These are phyloP conservation scores for Scatophagus argus DNA, from an alignment of 2,113 vertebrate species.

Conservation along the genomic window DNA sequence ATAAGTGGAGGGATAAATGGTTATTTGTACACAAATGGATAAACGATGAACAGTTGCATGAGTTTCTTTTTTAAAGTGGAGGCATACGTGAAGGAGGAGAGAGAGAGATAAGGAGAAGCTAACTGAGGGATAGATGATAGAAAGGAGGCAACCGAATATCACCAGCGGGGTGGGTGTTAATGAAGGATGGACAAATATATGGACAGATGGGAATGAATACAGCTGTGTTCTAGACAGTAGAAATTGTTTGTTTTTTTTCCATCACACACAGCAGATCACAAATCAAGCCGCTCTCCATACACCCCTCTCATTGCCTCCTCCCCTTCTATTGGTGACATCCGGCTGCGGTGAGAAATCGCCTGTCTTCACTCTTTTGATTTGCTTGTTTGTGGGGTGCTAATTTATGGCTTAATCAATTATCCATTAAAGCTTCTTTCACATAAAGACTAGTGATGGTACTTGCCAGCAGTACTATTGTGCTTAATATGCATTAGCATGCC, in stretches of 20 bases:
- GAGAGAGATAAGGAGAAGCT: background rate
- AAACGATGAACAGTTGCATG: background rate
- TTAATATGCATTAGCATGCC: constrained; percentile 76
- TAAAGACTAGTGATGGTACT: constrained; percentile 70
- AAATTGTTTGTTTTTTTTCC: constrained; percentile 26
- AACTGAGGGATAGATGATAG: constrained; percentile 4
- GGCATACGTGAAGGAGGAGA: background rate
- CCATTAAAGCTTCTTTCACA: constrained; percentile 77
- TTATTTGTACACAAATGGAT: background rate
- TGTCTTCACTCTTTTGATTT: constrained; percentile 75
- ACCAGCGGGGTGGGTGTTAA: background rate
- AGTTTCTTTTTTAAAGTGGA: background rate
- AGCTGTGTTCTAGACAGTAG: background rate
- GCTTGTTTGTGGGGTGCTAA: constrained; percentile 77
- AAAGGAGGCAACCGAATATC: background rate
- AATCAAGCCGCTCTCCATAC: constrained; percentile 42
- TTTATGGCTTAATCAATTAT: constrained; percentile 83
- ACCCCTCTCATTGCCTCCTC: constrained; percentile 15
- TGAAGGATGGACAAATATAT: constrained; percentile 9
- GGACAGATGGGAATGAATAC: constrained; percentile 34
- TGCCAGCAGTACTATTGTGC: constrained; percentile 71
- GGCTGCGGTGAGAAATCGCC: constrained; percentile 54
- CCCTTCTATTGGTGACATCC: constrained; percentile 35
- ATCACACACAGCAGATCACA: constrained; percentile 16
- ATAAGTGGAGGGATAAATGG: constrained; percentile 3